These are phyloP conservation scores for Amitus sp. DNA, from an alignment of 2,888 invertebrate species.

Conservation along the genomic window DNA sequence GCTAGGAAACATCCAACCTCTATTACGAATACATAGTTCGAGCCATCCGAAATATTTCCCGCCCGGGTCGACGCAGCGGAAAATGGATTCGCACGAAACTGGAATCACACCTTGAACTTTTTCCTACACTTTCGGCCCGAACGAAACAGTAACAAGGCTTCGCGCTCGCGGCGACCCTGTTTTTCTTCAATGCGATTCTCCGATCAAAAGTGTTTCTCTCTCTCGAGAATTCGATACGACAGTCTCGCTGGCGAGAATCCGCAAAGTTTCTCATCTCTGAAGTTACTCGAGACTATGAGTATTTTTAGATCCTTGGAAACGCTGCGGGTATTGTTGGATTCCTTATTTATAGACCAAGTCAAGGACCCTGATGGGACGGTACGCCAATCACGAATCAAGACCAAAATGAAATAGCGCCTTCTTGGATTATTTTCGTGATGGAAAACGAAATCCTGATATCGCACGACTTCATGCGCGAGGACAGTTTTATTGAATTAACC, in stretches of 20 bases:
- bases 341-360: background rate
- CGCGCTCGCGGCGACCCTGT: background rate
- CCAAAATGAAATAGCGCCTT: background rate
- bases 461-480: background rate
- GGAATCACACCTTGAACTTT: background rate
- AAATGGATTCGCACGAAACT: background rate
- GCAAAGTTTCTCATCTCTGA: background rate
- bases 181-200: slow-evolving; percentile 3
- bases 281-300: background rate
- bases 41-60: background rate
- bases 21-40: background rate
- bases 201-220: background rate
- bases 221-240: background rate
- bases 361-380: background rate
- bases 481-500: background rate
- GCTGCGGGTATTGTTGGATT: background rate
- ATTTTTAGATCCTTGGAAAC: background rate
- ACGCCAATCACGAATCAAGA: background rate
- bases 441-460: background rate
- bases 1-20: background rate
- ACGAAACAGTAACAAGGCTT: slow-evolving; percentile 3
- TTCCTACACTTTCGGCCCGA: background rate
- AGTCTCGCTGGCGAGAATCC: background rate
- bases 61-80: background rate
- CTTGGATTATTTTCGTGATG: background rate